Evolutionary conservation across 2,797 vertebrate species (phyloP).

Genomic region (Limosa lapponica): DNA sequence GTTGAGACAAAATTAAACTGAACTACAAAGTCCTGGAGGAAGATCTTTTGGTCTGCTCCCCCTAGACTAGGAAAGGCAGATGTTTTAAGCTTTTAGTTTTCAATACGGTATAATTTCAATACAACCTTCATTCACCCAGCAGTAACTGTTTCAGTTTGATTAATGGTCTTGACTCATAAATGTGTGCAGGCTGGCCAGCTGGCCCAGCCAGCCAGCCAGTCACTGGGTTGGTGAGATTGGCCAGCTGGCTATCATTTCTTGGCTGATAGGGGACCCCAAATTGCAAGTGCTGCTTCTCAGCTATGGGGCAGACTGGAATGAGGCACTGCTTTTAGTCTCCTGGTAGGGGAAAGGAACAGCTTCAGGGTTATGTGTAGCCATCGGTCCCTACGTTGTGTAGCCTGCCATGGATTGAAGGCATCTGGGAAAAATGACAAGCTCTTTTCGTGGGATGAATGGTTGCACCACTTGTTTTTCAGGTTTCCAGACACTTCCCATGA

Average conservation of each 20-base stretch:
- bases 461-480: neutral
- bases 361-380: neutral
- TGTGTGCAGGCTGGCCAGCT: neutral
- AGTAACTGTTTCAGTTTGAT: neutral
- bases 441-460: neutral
- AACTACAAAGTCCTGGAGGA: neutral
- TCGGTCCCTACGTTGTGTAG: neutral
- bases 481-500: neutral
- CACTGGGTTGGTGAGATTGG: neutral
- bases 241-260: neutral
- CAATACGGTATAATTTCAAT: neutral
- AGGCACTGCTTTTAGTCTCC: neutral
- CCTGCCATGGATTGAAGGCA: rapidly evolving
- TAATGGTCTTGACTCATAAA: neutral
- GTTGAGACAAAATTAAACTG: neutral
- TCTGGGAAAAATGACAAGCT: neutral
- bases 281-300: neutral
- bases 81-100: neutral
- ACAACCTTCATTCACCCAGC: neutral
- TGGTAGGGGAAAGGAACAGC: neutral
- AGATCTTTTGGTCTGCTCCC: neutral
- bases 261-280: neutral
- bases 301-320: neutral
- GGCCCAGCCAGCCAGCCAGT: neutral
- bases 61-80: neutral